phyloP scores from a whole-genome alignment of 1,140 invertebrate species.

The Heliconius eleuchia region DNA sequence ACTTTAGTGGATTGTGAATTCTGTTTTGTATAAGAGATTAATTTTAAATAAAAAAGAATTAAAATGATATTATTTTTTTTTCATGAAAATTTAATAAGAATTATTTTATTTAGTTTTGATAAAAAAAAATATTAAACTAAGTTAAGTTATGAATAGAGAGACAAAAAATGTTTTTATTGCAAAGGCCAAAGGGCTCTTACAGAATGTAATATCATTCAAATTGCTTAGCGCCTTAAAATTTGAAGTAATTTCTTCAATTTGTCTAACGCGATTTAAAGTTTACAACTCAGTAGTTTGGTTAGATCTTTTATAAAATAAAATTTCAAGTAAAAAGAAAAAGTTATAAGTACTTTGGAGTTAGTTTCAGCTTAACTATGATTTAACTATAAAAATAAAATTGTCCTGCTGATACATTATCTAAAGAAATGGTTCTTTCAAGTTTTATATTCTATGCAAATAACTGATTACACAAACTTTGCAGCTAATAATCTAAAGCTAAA shows the following conservation, averaged over 20 bases:
- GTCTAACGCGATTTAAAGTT: not conserved
- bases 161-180: too few species aligned
- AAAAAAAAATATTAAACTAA: too few species aligned
- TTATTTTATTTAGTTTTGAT: too few species aligned
- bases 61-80: too few species aligned
- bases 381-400: not conserved
- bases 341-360: not conserved
- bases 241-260: not conserved
- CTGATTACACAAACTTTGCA: not conserved
- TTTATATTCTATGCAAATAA: constrained; percentile 3
- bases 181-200: not conserved
- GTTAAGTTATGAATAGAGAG: too few species aligned
- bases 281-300: not conserved
- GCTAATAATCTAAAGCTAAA: not conserved
- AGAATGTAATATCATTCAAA: not conserved
- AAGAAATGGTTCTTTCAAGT: constrained; percentile 6
- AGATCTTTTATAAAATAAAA: not conserved
- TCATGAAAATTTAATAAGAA: too few species aligned
- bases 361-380: not conserved
- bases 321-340: not conserved
- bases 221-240: not conserved
- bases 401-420: not conserved
- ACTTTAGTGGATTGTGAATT: too few species aligned
- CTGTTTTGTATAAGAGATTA: too few species aligned
- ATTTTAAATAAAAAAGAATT: too few species aligned